These are phyloP conservation scores for Nesoenas mayeri DNA, from an alignment of 2,113 vertebrate genomes.

Conservation along the genomic window DNA sequence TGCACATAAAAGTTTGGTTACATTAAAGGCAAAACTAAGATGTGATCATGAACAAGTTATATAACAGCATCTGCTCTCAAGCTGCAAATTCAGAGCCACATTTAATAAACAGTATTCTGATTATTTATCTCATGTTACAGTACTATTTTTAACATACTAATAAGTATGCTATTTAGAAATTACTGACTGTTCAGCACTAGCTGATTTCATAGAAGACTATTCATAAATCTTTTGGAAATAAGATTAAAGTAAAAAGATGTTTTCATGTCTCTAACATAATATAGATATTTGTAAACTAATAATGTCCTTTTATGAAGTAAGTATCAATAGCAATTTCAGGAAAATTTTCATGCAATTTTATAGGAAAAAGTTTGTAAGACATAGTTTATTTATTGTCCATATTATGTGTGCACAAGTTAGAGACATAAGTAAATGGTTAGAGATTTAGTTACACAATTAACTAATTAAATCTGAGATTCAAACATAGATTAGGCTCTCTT, in stretches of 20 bases:
- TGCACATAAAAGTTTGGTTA: not conserved
- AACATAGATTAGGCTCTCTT: not conserved
- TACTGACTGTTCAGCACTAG: not conserved
- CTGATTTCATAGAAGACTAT: not conserved
- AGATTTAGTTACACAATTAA: not conserved
- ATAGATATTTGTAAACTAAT: not conserved
- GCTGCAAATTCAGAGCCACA: not conserved
- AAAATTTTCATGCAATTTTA: not conserved
- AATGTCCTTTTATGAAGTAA: not conserved
- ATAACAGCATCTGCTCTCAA: not conserved
- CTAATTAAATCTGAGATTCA: not conserved
- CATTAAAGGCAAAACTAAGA: not conserved
- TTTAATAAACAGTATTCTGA: not conserved
- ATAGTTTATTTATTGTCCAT: not conserved
- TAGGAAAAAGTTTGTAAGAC: not conserved
- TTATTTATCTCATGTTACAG: not conserved
- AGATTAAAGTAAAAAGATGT: not conserved
- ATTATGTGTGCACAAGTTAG: not conserved
- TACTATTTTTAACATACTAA: not conserved
- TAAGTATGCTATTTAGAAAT: not conserved
- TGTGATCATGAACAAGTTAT: not conserved
- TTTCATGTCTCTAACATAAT: not conserved
- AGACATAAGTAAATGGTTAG: not conserved
- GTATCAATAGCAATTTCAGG: not conserved
- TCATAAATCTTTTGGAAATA: not conserved